phyloP scores from a whole-genome alignment of 2,888 invertebrate species.

The Tipula vernalis region DNA sequence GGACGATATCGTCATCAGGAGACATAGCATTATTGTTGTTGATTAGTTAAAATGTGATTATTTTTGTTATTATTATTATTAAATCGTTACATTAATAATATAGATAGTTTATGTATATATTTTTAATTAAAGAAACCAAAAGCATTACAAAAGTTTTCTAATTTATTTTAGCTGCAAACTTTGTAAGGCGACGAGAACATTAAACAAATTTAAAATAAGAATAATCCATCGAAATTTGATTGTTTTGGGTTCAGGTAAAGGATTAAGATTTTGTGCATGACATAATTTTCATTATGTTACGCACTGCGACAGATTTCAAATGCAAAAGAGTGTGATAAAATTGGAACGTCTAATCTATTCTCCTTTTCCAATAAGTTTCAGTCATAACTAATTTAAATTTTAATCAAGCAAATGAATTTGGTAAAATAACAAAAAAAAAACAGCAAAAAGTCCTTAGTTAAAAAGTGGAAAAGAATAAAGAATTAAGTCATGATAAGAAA shows the following conservation, averaged over 20 bases:
- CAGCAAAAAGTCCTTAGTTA: neutral
- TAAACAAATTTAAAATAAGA: neutral
- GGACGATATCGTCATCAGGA: conserved; percentile 18
- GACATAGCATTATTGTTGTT: neutral
- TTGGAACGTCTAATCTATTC: neutral
- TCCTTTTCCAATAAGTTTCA: neutral
- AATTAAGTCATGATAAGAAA: no score
- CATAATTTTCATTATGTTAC: neutral
- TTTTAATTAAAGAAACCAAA: neutral
- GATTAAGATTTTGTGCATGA: neutral
- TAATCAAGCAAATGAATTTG: neutral
- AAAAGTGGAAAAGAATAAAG: neutral
- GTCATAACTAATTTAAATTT: neutral
- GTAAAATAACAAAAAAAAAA: neutral
- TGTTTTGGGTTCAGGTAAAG: neutral
- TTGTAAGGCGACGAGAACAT: no score
- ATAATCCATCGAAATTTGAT: neutral
- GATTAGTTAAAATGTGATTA: neutral
- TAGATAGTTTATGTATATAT: neutral
- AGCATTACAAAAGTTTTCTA: neutral
- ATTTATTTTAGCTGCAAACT: no score
- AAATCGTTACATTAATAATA: neutral
- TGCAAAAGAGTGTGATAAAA: neutral
- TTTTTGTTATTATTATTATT: neutral
- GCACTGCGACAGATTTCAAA: neutral